Evolutionary conservation across 2,113 vertebrate genomes (phyloP).

Genomic region (Passer montanus): DNA sequence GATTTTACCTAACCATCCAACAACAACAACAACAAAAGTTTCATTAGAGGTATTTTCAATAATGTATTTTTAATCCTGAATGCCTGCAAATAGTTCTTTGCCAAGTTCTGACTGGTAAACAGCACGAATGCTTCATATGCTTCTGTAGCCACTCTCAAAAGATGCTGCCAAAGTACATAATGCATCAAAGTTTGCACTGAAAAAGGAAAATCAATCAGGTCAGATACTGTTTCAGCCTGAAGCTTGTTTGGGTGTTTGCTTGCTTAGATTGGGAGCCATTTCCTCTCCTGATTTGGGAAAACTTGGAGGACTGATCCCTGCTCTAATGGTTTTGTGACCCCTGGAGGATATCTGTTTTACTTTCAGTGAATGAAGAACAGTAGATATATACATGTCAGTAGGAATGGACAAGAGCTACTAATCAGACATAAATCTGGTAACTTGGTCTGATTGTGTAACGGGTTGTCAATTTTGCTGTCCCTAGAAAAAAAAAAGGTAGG

Average conservation of each 20-base stretch:
- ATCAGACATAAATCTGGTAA: background rate
- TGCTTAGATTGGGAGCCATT: conserved; percentile 15
- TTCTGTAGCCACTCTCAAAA: conserved; percentile 53
- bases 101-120: conserved; percentile 48
- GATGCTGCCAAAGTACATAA: conserved; percentile 33
- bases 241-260: conserved; percentile 27
- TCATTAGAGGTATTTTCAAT: background rate
- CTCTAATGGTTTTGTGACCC: background rate
- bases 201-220: conserved; percentile 47
- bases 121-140: conserved; percentile 18
- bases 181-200: conserved; percentile 49
- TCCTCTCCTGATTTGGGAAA: conserved; percentile 4
- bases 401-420: background rate
- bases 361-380: background rate
- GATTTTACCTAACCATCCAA: background rate
- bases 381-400: background rate
- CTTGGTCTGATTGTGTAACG: background rate
- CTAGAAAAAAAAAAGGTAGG: background rate
- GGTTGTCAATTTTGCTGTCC: background rate
- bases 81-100: conserved; percentile 24
- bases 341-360: background rate
- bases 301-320: background rate
- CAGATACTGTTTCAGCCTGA: conserved; percentile 42
- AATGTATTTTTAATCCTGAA: conserved; percentile 34
- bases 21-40: background rate